Evolutionary conservation across 1,140 invertebrate genomes (phyloP).

Genomic region (Polypedilum pembai): DNA sequence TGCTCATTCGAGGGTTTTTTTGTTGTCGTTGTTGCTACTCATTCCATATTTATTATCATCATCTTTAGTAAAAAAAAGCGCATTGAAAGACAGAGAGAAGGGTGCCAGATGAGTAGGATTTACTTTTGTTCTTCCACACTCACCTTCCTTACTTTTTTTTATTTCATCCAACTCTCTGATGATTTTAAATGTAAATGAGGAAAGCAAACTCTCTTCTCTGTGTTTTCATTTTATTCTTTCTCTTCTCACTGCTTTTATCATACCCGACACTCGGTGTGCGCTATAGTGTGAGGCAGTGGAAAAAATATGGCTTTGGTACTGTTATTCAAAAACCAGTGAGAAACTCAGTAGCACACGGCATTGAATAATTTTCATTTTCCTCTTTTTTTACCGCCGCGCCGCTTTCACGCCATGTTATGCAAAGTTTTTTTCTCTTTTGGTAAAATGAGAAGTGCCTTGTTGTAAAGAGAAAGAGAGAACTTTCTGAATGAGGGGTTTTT

Average conservation of each 20-base stretch:
- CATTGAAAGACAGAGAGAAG: not conserved
- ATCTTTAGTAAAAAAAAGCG: not conserved
- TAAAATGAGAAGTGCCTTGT: not conserved
- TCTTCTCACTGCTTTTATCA: not conserved
- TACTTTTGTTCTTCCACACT: not conserved
- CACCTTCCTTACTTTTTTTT: not conserved
- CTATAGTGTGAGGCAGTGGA: not conserved
- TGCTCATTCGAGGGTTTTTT: constrained; percentile 4
- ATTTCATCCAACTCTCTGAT: not conserved
- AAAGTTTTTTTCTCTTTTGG: not conserved
- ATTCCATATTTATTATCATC: not conserved
- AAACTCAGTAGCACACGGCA: constrained; percentile 15
- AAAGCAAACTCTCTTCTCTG: not conserved
- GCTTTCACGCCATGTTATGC: not conserved
- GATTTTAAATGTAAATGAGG: constrained; percentile 26
- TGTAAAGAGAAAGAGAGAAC: not conserved
- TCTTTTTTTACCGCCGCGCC: not conserved
- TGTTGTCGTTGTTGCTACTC: not conserved
- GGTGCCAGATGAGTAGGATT: constrained; percentile 25
- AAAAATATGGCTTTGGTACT: constrained; percentile 24
- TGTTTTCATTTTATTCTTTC: not conserved
- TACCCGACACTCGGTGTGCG: not conserved
- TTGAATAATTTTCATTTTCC: constrained; percentile 16
- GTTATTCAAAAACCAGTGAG: not conserved
- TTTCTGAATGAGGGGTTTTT: not conserved